Percentiles rank a stretch among this genome's conserved stretches.
These are phyloP conservation scores for Brenthis hecate DNA, from an alignment of 2,888 invertebrate genomes.

Conservation along the genomic window DNA sequence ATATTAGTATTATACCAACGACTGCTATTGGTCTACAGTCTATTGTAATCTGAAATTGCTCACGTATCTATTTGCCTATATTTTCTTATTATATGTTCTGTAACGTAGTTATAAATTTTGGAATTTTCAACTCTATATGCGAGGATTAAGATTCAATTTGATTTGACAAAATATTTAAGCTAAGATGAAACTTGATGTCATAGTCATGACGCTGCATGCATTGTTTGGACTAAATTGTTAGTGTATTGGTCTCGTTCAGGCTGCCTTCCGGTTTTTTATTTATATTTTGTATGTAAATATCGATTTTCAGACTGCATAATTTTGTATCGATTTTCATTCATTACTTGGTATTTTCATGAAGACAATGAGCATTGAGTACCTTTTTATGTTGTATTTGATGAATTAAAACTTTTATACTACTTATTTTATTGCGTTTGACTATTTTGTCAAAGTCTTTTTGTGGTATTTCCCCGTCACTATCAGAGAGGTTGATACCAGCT, in stretches of 20 bases:
- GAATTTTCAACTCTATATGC: conserved; percentile 7
- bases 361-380: too few species aligned
- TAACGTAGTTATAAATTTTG: neutral
- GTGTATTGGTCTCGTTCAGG: conserved; percentile 25
- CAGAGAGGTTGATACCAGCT: too few species aligned
- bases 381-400: too few species aligned
- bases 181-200: conserved; percentile 40
- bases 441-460: too few species aligned
- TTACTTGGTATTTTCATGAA: too few species aligned
- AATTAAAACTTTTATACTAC: too few species aligned
- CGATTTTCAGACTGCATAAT: neutral
- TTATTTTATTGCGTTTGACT: too few species aligned
- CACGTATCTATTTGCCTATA: conserved; percentile 43
- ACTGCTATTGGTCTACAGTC: conserved; percentile 16
- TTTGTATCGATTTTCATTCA: conserved; percentile 3
- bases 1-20: conserved; percentile 36
- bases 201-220: conserved; percentile 41
- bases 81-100: conserved; percentile 36
- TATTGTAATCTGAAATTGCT: conserved; percentile 42
- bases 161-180: neutral
- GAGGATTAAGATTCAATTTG: conserved; percentile 6
- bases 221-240: conserved; percentile 43
- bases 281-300: neutral
- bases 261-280: conserved; percentile 6
- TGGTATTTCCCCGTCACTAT: too few species aligned